Conservation (phyloP, 2,888 invertebrate species). For the Limnephilus rhombicus region DNA sequence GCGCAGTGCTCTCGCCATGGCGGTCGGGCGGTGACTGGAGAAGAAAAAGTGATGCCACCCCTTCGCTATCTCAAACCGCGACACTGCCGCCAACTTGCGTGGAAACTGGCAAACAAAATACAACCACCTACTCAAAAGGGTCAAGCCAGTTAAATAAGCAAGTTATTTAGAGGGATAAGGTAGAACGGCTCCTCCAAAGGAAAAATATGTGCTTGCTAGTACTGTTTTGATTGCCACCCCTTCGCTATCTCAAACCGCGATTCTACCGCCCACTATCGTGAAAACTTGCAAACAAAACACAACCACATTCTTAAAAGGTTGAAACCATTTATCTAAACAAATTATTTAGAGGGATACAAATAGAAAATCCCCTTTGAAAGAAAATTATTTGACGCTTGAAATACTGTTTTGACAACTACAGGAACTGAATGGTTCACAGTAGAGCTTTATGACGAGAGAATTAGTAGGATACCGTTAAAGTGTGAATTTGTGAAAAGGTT, state of each 20-base stretch:
- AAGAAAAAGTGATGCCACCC: conserved; percentile 24
- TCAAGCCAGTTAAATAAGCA: too few species aligned
- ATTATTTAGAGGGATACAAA: not conserved
- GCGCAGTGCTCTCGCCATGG: conserved; percentile 76
- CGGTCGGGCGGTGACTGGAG: conserved; percentile 69
- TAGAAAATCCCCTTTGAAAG: not conserved
- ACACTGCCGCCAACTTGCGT: not conserved
- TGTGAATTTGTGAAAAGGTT: conserved; percentile 25
- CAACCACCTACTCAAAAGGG: not conserved
- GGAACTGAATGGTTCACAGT: not conserved
- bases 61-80: not conserved
- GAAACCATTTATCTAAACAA: not conserved
- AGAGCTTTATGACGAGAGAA: not conserved
- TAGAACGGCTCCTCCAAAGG: too few species aligned
- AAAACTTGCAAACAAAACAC: conserved; percentile 5
- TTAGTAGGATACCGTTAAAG: not conserved
- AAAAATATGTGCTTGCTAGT: too few species aligned
- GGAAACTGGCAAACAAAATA: conserved; percentile 15
- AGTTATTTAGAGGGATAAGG: too few species aligned
- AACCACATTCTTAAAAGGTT: not conserved
- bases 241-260: not conserved
- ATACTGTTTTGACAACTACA: not conserved
- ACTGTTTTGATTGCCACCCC: not conserved
- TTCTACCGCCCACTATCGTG: not conserved
- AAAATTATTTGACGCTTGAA: not conserved